Conservation (phyloP, 2,888 invertebrate genomes). For the Agapostemon virescens region DNA sequence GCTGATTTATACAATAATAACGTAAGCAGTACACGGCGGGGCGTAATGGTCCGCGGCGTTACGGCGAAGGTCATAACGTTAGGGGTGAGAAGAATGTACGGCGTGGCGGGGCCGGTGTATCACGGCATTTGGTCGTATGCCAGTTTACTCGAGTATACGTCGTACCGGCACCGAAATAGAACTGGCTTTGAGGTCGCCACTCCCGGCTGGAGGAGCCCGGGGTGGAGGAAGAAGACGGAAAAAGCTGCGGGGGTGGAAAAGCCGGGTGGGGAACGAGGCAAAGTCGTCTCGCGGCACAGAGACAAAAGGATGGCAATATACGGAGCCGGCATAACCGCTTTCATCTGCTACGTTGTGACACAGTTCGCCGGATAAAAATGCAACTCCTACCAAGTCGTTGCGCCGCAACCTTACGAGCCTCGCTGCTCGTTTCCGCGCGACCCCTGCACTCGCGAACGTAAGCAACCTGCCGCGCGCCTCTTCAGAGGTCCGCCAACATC, state of each 20-base stretch:
- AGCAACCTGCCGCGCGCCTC: constrained; percentile 17
- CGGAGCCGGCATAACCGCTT: constrained; percentile 71
- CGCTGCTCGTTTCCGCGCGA: constrained; percentile 55
- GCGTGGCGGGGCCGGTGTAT: constrained; percentile 57
- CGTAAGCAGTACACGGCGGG: constrained; percentile 51
- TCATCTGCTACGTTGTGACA: constrained; percentile 74
- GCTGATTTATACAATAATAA: constrained; percentile 60
- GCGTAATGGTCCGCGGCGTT: constrained; percentile 49
- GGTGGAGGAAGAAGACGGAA: constrained; percentile 43
- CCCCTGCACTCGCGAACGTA: not conserved
- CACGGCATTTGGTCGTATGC: constrained; percentile 76
- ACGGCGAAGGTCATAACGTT: constrained; percentile 56
- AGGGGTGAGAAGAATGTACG: constrained; percentile 62
- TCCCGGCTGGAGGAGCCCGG: constrained; percentile 33
- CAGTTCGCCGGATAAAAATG: constrained; percentile 69
- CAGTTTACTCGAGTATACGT: constrained; percentile 74
- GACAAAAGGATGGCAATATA: constrained; percentile 66
- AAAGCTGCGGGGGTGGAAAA: constrained; percentile 24
- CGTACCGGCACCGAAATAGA: constrained; percentile 76
- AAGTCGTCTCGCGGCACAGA: constrained; percentile 34
- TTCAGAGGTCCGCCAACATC: constrained; percentile 46
- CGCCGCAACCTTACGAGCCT: constrained; percentile 60
- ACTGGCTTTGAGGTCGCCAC: constrained; percentile 75
- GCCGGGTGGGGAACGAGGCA: constrained; percentile 10
- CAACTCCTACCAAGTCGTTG: constrained; percentile 70